phyloP scores from a whole-genome alignment of 92 coral and sea anemone genomes.

The Parazoanthus swiftii region DNA sequence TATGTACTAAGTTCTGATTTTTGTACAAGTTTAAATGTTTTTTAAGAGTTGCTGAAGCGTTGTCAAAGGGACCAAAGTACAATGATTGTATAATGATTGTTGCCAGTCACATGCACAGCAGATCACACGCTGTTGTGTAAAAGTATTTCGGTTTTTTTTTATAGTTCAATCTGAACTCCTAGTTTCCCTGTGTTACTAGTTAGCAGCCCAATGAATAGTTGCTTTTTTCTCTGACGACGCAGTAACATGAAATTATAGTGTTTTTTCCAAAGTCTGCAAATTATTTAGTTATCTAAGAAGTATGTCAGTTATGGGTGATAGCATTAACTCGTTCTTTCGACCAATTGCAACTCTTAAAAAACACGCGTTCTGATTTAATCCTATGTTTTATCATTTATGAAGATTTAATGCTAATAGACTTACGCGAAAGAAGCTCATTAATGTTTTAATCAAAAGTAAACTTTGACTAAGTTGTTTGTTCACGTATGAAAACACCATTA shows the following conservation, averaged over 20 bases:
- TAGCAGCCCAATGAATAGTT: too few species aligned
- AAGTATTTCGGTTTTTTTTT: too few species aligned
- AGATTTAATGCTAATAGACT: neutral
- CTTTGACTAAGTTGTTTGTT: conserved; percentile 11
- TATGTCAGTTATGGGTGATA: neutral
- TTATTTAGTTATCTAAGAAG: neutral
- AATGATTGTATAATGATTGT: neutral
- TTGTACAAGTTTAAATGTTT: too few species aligned
- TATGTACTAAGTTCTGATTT: neutral
- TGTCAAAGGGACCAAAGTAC: neutral
- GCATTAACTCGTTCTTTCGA: neutral
- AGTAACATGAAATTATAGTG: neutral
- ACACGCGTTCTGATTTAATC: neutral
- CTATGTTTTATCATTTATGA: too few species aligned
- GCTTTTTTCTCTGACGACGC: neutral
- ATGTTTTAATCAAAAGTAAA: conserved; percentile 1
- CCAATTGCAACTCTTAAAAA: neutral
- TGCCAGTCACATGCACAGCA: neutral
- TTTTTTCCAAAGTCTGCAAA: neutral
- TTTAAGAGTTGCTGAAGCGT: too few species aligned
- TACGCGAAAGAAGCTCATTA: neutral
- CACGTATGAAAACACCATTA: neutral
- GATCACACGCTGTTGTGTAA: neutral
- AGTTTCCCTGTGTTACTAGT: too few species aligned
- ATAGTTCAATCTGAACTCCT: neutral